Evolutionary conservation across 64 coral and sea anemone genomes (phyloP).

Genomic region (Exaiptasia diaphana): DNA sequence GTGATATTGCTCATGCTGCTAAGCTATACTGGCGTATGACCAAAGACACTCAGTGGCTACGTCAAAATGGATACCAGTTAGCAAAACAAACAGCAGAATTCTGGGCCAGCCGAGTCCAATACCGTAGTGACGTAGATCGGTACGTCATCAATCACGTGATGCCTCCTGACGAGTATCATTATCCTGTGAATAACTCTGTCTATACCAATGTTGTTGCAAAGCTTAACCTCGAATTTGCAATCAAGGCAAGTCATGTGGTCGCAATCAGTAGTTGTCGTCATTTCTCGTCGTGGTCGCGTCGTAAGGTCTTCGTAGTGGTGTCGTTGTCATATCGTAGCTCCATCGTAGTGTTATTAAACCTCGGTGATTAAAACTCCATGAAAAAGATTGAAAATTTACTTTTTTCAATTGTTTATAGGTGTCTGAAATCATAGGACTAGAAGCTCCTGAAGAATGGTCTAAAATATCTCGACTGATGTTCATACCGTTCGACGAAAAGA

Average conservation of each 20-base stretch:
- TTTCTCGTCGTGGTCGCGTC: no score
- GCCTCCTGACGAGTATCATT: slow-evolving; percentile 92
- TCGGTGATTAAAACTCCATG: no score
- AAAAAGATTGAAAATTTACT: no score
- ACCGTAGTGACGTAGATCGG: slow-evolving; percentile 10
- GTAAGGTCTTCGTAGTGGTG: no score
- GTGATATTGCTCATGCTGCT: slow-evolving; percentile 81
- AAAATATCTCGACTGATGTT: slow-evolving; percentile 64
- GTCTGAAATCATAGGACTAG: slow-evolving; percentile 44
- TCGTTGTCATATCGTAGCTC: no score
- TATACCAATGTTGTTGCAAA: slow-evolving; percentile 91
- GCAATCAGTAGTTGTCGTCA: no score
- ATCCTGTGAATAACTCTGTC: slow-evolving; percentile 84
- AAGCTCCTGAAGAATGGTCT: slow-evolving; percentile 50
- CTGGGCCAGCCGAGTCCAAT: slow-evolving; percentile 82
- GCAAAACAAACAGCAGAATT: slow-evolving; percentile 77
- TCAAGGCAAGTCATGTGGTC: slow-evolving; percentile 24
- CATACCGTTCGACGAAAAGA: slow-evolving; percentile 68
- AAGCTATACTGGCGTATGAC: slow-evolving; percentile 75
- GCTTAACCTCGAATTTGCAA: slow-evolving; percentile 80
- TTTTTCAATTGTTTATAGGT: slow-evolving; percentile 4
- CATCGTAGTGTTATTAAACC: no score
- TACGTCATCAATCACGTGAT: slow-evolving; percentile 93
- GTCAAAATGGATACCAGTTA: slow-evolving; percentile 65
- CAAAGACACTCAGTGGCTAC: slow-evolving; percentile 68